These are phyloP conservation scores for Pristionchus pacificus DNA, from an alignment of 1,140 invertebrate genomes.

Conservation along the genomic window DNA sequence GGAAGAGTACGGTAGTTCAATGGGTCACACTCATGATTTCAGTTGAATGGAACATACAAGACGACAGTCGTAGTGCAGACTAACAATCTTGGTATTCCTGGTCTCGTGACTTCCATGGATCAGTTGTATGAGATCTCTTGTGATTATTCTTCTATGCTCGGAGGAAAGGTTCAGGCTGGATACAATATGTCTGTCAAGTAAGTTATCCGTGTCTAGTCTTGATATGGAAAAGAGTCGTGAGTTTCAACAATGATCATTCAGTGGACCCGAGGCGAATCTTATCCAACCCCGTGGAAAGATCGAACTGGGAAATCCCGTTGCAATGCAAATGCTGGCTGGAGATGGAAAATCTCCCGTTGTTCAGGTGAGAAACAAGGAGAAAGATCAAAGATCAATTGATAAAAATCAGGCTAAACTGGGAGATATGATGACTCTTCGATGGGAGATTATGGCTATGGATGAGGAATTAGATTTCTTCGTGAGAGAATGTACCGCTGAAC, in stretches of 20 bases:
- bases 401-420: conserved; percentile 52
- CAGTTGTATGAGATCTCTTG: conserved; percentile 53
- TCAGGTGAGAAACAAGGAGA: conserved; percentile 21
- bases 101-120: conserved; percentile 57
- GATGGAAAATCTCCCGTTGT: conserved; percentile 42
- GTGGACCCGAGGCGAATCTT: conserved; percentile 51
- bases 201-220: conserved; percentile 18
- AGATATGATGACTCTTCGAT: conserved; percentile 55
- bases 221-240: background rate
- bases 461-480: conserved; percentile 57
- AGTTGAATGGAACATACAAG: conserved; percentile 56
- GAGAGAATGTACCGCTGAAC: conserved; percentile 51
- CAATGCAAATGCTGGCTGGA: conserved; percentile 52
- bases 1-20: background rate
- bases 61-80: conserved; percentile 57
- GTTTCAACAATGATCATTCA: conserved; percentile 19
- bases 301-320: conserved; percentile 55
- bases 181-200: conserved; percentile 54
- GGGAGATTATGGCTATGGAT: conserved; percentile 58
- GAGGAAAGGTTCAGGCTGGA: conserved; percentile 50
- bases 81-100: conserved; percentile 56
- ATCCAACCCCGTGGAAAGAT: conserved; percentile 57
- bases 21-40: conserved; percentile 5
- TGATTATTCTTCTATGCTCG: conserved; percentile 51
- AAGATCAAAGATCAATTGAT: conserved; percentile 17